A percentile compares a stretch with the other conserved stretches of the same genome.
Conservation (phyloP, 2,113 vertebrate genomes). For the Tachycineta bicolor region DNA sequence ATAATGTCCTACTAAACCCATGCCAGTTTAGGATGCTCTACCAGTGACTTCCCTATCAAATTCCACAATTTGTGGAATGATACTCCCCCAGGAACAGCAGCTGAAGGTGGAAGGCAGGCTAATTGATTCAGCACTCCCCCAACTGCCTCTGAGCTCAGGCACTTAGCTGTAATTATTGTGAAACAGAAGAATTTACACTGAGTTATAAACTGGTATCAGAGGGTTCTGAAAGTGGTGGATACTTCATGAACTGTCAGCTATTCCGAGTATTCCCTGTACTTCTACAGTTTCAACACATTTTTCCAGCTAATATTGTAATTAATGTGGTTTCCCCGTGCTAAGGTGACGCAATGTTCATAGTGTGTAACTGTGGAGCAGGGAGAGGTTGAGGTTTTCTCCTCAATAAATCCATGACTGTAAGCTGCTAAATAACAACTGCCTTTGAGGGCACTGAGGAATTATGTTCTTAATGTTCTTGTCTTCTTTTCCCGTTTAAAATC, state of each 20-base stretch:
- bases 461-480: background rate
- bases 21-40: background rate
- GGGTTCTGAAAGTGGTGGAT: background rate
- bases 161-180: background rate
- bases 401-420: background rate
- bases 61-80: background rate
- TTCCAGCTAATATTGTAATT: background rate
- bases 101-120: background rate
- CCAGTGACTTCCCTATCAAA: background rate
- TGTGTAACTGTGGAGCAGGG: background rate
- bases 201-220: background rate
- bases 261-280: background rate
- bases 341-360: background rate
- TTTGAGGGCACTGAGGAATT: background rate
- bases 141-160: background rate
- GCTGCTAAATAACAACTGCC: background rate
- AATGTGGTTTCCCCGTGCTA: background rate
- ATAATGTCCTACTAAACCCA: background rate
- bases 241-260: background rate
- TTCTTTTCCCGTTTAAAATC: background rate
- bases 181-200: background rate
- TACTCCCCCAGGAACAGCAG: background rate
- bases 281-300: background rate
- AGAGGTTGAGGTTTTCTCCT: background rate
- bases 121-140: conserved; percentile 9